A percentile compares a stretch with the other conserved stretches of the same genome.
These are phyloP conservation scores for Hanleya hanleyi DNA, from an alignment of 2,888 invertebrate genomes.

Conservation along the genomic window DNA sequence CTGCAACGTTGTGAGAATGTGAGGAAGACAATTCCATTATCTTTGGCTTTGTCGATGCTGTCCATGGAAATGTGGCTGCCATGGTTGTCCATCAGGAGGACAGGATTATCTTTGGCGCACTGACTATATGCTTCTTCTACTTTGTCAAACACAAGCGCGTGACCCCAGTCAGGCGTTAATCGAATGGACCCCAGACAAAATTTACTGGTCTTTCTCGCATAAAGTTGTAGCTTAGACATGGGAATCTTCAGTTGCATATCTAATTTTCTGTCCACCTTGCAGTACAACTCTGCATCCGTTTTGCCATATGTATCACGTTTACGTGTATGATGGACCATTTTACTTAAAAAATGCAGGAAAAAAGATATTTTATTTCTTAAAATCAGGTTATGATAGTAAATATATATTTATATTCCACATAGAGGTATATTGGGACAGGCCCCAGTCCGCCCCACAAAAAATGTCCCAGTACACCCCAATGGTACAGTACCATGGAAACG, in stretches of 20 bases:
- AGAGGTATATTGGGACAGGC: too few species aligned
- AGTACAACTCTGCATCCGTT: neutral
- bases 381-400: too few species aligned
- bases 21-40: conserved; percentile 14
- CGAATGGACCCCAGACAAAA: neutral
- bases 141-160: neutral
- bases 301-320: too few species aligned
- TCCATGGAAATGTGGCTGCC: conserved; percentile 17
- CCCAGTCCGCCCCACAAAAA: too few species aligned
- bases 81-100: conserved; percentile 24
- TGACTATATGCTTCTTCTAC: neutral
- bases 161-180: neutral
- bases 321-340: too few species aligned
- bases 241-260: neutral
- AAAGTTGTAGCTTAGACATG: neutral
- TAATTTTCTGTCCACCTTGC: neutral
- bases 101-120: conserved; percentile 15
- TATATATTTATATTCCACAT: too few species aligned
- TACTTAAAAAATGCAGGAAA: too few species aligned
- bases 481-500: too few species aligned
- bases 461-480: conserved; percentile 1
- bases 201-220: neutral
- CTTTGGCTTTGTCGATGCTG: conserved; percentile 18
- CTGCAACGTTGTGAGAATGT: conserved; percentile 11
- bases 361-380: too few species aligned